A percentile compares a stretch with the other conserved stretches of the same genome.
Conservation (phyloP, 2,888 invertebrate species). For the Spilarctia lutea region DNA sequence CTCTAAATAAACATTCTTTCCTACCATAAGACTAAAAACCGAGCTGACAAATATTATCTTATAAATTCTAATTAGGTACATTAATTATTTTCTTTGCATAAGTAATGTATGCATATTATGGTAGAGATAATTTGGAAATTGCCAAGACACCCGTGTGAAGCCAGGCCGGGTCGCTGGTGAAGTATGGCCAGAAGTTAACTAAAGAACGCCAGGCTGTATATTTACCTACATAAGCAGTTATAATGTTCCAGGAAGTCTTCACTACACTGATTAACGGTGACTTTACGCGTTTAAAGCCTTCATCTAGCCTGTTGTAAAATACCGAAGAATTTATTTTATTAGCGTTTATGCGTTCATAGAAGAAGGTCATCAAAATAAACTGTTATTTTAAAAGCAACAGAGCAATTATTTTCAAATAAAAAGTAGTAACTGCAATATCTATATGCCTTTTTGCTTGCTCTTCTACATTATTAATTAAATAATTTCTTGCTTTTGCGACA, state of each 20-base stretch:
- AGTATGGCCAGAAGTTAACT: neutral
- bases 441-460: neutral
- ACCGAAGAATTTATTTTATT: constrained; percentile 8
- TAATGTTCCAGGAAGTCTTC: constrained; percentile 11
- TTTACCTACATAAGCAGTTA: neutral
- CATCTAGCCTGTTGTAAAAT: constrained; percentile 8
- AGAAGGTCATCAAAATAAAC: constrained; percentile 6
- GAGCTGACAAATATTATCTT: neutral
- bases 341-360: constrained; percentile 4
- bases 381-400: constrained; percentile 6
- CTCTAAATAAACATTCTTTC: neutral
- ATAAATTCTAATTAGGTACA: no score
- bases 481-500: neutral
- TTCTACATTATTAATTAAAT: neutral
- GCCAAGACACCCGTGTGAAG: no score
- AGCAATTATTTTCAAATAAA: neutral
- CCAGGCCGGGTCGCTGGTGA: neutral
- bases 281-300: constrained; percentile 10
- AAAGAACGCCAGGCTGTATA: neutral
- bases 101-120: no score
- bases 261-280: constrained; percentile 16
- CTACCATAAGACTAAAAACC: neutral
- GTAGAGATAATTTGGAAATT: no score
- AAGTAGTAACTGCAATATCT: neutral
- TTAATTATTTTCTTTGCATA: no score